These are phyloP conservation scores for Miniopterus natalensis DNA, from an alignment of 2,113 vertebrate species.

Conservation along the genomic window DNA sequence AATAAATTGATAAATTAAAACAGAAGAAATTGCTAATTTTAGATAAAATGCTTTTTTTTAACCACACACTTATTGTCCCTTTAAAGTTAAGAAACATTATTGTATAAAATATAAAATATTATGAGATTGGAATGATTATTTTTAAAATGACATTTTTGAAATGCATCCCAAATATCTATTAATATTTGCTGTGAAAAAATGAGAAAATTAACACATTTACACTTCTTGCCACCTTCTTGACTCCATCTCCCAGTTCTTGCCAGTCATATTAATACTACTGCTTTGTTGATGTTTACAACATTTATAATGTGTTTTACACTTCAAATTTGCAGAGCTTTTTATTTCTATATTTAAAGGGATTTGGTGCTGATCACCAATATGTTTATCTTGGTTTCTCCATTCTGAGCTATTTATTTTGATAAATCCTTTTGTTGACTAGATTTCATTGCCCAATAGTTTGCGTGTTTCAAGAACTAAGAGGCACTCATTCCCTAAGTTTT, in stretches of 20 bases:
- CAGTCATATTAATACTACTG: neutral
- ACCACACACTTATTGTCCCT: neutral
- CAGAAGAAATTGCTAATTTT: slow-evolving; percentile 32
- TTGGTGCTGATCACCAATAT: neutral
- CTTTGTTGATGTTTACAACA: neutral
- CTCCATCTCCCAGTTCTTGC: neutral
- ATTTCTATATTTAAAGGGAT: slow-evolving; percentile 17
- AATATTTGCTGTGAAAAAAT: neutral
- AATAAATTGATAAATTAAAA: neutral
- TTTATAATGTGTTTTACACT: neutral
- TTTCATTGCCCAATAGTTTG: neutral
- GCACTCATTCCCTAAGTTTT: neutral
- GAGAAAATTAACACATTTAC: neutral
- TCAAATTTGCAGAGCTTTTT: neutral
- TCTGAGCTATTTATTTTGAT: neutral
- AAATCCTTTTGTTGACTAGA: neutral
- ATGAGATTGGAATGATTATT: slow-evolving; percentile 48
- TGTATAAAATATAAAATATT: slow-evolving; percentile 24
- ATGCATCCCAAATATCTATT: neutral
- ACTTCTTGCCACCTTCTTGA: too few relatives aligned
- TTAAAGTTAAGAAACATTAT: neutral
- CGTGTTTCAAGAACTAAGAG: neutral
- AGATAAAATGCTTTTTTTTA: neutral
- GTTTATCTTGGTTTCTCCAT: neutral
- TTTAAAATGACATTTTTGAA: neutral